These are phyloP conservation scores for Taphrorychus bicolor DNA, from an alignment of 2,888 invertebrate genomes.

Conservation along the genomic window DNA sequence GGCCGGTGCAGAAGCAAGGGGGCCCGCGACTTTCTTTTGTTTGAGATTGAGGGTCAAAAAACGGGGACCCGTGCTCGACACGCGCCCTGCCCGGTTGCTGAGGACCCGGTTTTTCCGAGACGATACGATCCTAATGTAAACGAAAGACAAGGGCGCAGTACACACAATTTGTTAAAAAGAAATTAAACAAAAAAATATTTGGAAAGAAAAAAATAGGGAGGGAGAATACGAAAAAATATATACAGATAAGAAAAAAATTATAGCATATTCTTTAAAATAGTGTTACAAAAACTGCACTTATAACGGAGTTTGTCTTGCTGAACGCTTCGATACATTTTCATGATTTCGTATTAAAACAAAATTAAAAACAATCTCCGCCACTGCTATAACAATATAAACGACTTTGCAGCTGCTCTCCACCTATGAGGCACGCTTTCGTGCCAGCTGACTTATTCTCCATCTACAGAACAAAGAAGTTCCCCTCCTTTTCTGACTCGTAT, in stretches of 20 bases:
- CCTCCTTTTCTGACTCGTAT: constrained; percentile 47
- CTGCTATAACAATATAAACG: constrained; percentile 42
- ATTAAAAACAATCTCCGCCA: constrained; percentile 44
- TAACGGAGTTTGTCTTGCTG: no score
- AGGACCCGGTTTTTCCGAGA: constrained; percentile 55
- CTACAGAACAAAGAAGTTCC: constrained; percentile 56
- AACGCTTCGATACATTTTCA: no score
- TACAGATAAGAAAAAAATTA: no score
- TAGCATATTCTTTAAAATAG: no score
- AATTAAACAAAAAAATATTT: neutral
- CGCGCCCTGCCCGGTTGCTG: constrained; percentile 47
- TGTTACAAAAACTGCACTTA: no score
- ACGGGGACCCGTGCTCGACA: constrained; percentile 56
- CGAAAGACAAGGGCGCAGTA: constrained; percentile 51
- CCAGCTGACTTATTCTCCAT: constrained; percentile 61
- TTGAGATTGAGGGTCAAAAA: constrained; percentile 14
- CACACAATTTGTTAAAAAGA: neutral
- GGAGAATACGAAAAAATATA: neutral
- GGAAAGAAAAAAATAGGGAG: neutral
- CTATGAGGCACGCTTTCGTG: constrained; percentile 48
- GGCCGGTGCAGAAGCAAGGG: constrained; percentile 46
- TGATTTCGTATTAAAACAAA: no score
- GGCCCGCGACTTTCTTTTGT: constrained; percentile 42
- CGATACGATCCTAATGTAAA: constrained; percentile 54
- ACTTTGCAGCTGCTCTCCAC: constrained; percentile 50